Evolutionary conservation across 2,888 invertebrate species (phyloP).

Genomic region (Apamea monoglypha): DNA sequence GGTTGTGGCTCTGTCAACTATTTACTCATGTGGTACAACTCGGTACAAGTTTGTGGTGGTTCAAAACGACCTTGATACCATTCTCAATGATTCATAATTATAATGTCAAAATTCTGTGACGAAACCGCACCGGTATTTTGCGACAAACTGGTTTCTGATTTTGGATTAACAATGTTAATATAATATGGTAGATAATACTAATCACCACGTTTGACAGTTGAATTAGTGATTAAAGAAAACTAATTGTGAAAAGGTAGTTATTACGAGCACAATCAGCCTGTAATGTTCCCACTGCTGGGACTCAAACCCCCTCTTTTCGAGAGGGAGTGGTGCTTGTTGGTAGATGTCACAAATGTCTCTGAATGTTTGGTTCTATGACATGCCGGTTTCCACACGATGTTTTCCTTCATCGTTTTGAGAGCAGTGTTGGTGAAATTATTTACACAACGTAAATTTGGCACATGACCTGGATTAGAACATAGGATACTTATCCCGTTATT

Average conservation of each 20-base stretch:
- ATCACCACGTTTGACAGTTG: neutral
- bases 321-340: too few relatives aligned
- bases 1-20: slow-evolving; percentile 10
- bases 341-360: too few relatives aligned
- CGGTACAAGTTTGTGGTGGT: neutral
- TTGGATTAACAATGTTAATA: neutral
- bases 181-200: neutral
- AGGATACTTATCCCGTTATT: too few relatives aligned
- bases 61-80: slow-evolving; percentile 39
- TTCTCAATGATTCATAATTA: neutral
- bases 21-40: neutral
- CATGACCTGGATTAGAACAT: too few relatives aligned
- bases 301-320: too few relatives aligned
- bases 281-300: too few relatives aligned
- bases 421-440: too few relatives aligned
- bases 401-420: too few relatives aligned
- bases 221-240: neutral
- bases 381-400: too few relatives aligned
- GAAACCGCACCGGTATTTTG: slow-evolving; percentile 23
- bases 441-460: too few relatives aligned
- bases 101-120: slow-evolving; percentile 29
- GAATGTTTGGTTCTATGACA: too few relatives aligned
- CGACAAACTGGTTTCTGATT: neutral
- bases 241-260: neutral
- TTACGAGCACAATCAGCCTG: too few relatives aligned